These are phyloP conservation scores for Mesocentrotus franciscanus DNA, from an alignment of 53 echinoderm and acorn worm genomes.

Conservation along the genomic window DNA sequence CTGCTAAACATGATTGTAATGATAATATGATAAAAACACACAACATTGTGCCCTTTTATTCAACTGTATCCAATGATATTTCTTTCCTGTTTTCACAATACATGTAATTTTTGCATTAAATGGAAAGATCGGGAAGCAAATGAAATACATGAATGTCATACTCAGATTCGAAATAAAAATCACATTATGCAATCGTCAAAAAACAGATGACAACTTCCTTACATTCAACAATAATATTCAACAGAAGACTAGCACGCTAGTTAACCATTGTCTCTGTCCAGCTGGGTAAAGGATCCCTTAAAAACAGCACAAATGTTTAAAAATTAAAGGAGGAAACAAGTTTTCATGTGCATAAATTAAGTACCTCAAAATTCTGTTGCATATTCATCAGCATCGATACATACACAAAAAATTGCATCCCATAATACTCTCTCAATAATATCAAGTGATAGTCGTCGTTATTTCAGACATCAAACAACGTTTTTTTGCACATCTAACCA, in stretches of 20 bases:
- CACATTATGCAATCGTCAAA: neutral
- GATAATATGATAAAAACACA: neutral
- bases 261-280: neutral
- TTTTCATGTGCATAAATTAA: slow-evolving; percentile 33
- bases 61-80: neutral
- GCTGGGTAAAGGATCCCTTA: neutral
- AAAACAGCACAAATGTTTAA: neutral
- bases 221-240: neutral
- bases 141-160: neutral
- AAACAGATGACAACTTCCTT: neutral
- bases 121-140: neutral
- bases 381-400: slow-evolving; percentile 27
- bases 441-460: neutral
- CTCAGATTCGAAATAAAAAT: neutral
- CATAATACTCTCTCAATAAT: slow-evolving; percentile 39
- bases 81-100: neutral
- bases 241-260: neutral
- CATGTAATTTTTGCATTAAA: neutral
- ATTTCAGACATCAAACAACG: slow-evolving; percentile 6
- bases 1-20: neutral
- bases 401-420: slow-evolving; percentile 34
- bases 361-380: slow-evolving; percentile 10
- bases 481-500: slow-evolving; percentile 28
- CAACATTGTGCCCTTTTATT: neutral
- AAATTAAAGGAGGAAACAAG: neutral